Evolutionary conservation across 2,113 vertebrate genomes (phyloP).

Genomic region (Tragulus kanchil): DNA sequence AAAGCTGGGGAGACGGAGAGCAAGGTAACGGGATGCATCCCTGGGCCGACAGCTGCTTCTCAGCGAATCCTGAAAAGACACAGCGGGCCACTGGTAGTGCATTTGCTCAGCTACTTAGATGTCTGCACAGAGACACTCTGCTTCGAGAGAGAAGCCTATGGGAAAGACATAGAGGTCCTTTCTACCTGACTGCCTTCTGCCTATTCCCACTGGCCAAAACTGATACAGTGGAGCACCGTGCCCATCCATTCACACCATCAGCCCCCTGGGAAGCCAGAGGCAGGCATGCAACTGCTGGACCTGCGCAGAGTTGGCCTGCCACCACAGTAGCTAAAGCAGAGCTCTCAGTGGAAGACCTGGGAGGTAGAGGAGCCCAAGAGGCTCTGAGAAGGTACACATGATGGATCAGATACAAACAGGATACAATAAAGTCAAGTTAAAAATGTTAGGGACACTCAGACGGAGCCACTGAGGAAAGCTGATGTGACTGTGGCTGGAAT

Average conservation of each 20-base stretch:
- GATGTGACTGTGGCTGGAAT: neutral
- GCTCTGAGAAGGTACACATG: neutral
- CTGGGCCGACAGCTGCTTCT: neutral
- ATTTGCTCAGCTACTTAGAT: neutral
- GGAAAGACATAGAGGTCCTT: neutral
- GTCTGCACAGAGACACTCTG: neutral
- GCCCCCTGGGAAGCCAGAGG: neutral
- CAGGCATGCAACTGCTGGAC: neutral
- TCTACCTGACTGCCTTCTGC: neutral
- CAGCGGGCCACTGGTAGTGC: neutral
- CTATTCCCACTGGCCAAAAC: neutral
- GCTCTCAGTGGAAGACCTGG: neutral
- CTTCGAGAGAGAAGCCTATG: neutral
- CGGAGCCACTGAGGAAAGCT: too few relatives aligned
- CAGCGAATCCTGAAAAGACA: neutral
- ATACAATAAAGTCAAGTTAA: neutral
- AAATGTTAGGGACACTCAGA: neutral
- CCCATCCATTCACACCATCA: neutral
- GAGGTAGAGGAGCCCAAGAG: too few relatives aligned
- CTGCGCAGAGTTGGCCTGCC: neutral
- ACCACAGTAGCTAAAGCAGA: neutral
- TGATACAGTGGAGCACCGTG: too few relatives aligned
- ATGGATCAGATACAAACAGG: neutral
- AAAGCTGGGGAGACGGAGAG: neutral
- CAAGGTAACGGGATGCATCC: neutral